Percentiles rank a stretch among this genome's conserved stretches.
phyloP scores from a whole-genome alignment of 64 coral and sea anemone genomes.

The Pachyseris speciosa region DNA sequence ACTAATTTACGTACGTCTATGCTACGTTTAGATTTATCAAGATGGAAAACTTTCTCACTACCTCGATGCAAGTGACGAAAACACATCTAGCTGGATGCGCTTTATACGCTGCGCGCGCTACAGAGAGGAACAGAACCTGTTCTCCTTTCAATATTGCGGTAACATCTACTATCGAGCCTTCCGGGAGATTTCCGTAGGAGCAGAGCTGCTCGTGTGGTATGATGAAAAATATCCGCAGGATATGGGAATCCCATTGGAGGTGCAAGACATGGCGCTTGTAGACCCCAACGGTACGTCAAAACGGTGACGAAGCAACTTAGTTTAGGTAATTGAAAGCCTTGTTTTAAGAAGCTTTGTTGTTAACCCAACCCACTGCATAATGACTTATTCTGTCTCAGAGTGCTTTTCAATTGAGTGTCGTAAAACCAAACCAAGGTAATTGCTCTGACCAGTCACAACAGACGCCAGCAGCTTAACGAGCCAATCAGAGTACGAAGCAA shows the following conservation, averaged over 20 bases:
- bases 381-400: no score
- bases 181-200: constrained; percentile 62
- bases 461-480: no score
- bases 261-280: constrained; percentile 73
- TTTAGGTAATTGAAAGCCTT: constrained; percentile 45
- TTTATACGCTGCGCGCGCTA: constrained; percentile 82
- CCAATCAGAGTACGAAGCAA: no score
- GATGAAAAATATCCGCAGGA: constrained; percentile 87
- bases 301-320: constrained; percentile 52
- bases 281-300: constrained; percentile 75
- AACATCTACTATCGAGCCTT: constrained; percentile 87
- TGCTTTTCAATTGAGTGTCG: no score
- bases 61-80: constrained; percentile 83
- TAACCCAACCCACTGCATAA: no score
- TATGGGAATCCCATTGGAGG: constrained; percentile 81
- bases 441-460: no score
- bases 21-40: constrained; percentile 63
- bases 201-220: constrained; percentile 85
- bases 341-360: neutral
- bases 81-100: constrained; percentile 90
- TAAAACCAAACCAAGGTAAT: no score
- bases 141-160: constrained; percentile 81
- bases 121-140: constrained; percentile 78
- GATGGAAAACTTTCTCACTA: constrained; percentile 75
- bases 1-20: neutral